These are phyloP conservation scores for Mus spretus DNA, from an alignment of 2,797 vertebrate species.

Conservation along the genomic window DNA sequence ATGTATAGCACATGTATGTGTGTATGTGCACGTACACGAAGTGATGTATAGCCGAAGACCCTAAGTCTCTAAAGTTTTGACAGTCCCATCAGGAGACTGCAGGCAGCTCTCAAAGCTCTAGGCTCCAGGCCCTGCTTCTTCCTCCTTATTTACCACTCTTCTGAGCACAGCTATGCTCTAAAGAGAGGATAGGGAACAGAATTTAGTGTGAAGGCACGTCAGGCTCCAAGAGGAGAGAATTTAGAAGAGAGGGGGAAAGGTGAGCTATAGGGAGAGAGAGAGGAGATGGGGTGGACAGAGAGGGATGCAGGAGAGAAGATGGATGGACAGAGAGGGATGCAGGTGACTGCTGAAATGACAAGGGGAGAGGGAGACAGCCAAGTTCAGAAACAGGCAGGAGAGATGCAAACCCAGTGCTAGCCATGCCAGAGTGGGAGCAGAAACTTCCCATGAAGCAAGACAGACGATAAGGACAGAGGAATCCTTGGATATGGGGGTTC, in stretches of 20 bases:
- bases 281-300: background rate
- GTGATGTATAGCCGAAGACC: background rate
- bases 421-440: background rate
- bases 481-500: background rate
- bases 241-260: background rate
- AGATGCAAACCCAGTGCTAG: background rate
- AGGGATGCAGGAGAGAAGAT: background rate
- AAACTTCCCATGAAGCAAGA: background rate
- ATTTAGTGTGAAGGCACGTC: background rate
- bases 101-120: background rate
- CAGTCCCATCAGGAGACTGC: background rate
- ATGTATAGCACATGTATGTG: fast-evolving
- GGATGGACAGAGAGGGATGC: background rate
- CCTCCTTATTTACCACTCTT: background rate
- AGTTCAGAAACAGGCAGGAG: background rate
- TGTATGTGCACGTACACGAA: background rate
- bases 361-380: background rate
- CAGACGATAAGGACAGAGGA: background rate
- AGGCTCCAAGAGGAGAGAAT: background rate
- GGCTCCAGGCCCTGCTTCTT: background rate
- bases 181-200: background rate
- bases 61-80: background rate
- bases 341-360: background rate
- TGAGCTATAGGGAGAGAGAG: background rate
- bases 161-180: background rate